phyloP scores from a whole-genome alignment of 2,113 vertebrate species.

The Cyprinodon brontotheroides region DNA sequence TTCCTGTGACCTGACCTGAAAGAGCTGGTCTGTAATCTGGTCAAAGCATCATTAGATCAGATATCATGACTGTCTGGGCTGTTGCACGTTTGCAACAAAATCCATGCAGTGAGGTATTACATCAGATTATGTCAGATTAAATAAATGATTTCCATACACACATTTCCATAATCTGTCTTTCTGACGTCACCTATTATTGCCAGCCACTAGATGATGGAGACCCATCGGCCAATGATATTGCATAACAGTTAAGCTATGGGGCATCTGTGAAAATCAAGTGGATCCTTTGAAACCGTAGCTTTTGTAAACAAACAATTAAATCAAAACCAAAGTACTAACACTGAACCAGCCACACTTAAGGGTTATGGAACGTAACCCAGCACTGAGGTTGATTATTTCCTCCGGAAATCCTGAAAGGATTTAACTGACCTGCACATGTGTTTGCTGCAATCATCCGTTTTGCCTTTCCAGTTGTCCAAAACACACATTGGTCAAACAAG shows the following conservation, averaged over 20 bases:
- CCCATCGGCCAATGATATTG: slow-evolving; percentile 15
- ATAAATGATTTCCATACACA: neutral
- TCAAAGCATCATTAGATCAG: slow-evolving; percentile 22
- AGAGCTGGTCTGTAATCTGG: slow-evolving; percentile 24
- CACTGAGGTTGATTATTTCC: slow-evolving; percentile 4
- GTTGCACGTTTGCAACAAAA: slow-evolving; percentile 19
- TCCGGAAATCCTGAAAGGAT: slow-evolving; percentile 11
- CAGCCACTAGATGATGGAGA: slow-evolving; percentile 3
- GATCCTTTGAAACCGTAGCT: slow-evolving; percentile 30
- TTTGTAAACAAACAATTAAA: slow-evolving; percentile 53
- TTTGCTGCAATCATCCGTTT: slow-evolving; percentile 5
- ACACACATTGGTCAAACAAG: slow-evolving; percentile 54
- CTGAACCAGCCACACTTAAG: neutral
- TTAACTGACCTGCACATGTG: neutral
- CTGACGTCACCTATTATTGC: neutral
- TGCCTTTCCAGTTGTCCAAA: slow-evolving; percentile 24
- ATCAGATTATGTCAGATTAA: neutral
- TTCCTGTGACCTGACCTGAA: slow-evolving; percentile 34
- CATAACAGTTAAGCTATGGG: neutral
- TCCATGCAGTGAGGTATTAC: neutral
- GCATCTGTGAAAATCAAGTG: slow-evolving; percentile 20
- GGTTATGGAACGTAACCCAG: neutral
- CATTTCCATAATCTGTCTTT: neutral
- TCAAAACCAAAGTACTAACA: slow-evolving; percentile 22
- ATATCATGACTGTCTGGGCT: neutral